Evolutionary conservation across 2,113 vertebrate genomes (phyloP), one percentile per base, ranked within the genome.

Genomic region (Aplodontia rufa): DNA sequence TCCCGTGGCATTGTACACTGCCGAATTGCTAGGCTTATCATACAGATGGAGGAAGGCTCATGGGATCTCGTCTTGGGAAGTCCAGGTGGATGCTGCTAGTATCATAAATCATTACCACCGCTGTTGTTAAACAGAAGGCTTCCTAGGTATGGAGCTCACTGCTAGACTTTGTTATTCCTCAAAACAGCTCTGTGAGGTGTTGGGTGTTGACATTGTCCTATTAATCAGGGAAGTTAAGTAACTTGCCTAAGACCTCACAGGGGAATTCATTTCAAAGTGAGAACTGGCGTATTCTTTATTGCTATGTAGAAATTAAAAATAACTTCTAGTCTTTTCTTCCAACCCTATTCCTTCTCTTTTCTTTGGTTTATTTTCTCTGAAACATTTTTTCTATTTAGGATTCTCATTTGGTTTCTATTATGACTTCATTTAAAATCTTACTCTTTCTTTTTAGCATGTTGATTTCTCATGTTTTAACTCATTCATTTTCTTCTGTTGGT

Each of bases 351-450:
- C 78, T 91, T 4, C 69, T 45, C 14, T 42, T 32, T 10, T 85
- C 58, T 92, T 42, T 84, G 80, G 64, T 72, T 90, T 95, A 47
- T 93, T 92, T 95, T 74, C 79, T 91, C 92, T 94, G 71, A 93
- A 91, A 83, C 45, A 92, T 89, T 68, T 32, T 68, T 91, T 87
- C 85, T 60, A 60, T 91, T 66, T 88, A 86, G 62, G 14, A 60
- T 92, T 94, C n/a, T 96, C 85, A 95, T 96, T 85, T 97, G 94
- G 78, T 92, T 81, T 69, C 83, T 79, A 90, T 95, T 95, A 83
- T 74, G 93, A 68, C 32, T 49, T 92, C 55, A 82, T 86, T 94
- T 93, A 81, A 86, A 96, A 90, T 81, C 45, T n/a, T 72, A 62
- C 40, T 87, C 64, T 94, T 84, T 72, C 53, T 93, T 37, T 37